A percentile compares a stretch with the other conserved stretches of the same genome.
Evolutionary conservation across 1,140 invertebrate genomes (phyloP).

Genomic region (Platyscapa corneri): DNA sequence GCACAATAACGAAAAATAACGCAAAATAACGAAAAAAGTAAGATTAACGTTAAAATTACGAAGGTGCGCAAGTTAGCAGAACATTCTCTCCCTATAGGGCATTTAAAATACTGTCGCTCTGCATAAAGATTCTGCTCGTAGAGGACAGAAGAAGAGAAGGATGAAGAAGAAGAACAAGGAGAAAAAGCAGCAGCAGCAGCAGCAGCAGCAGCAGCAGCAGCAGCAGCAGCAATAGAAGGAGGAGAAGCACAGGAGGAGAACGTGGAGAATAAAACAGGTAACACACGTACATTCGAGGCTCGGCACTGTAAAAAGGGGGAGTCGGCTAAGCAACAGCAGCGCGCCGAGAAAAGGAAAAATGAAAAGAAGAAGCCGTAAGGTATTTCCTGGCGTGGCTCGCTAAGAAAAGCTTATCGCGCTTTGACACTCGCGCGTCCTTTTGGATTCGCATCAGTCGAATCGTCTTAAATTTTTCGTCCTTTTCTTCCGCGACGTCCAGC

Average conservation of each 20-base stretch:
- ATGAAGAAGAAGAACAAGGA: not conserved
- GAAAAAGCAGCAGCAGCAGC: not conserved
- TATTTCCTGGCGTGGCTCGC: conserved; percentile 14
- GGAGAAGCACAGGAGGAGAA: not conserved
- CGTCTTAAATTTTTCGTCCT: not conserved
- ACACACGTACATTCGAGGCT: not conserved
- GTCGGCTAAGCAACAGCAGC: not conserved
- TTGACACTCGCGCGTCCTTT: not conserved
- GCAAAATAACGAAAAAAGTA: not conserved
- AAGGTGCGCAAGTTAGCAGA: not conserved
- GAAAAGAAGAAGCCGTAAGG: conserved; percentile 26
- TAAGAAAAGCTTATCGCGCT: not conserved
- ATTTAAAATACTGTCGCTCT: not conserved
- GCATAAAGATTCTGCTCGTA: not conserved
- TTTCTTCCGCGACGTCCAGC: not conserved
- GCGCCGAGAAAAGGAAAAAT: conserved; percentile 22
- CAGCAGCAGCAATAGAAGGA: not conserved
- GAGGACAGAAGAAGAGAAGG: not conserved
- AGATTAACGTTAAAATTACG: not conserved
- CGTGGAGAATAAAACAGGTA: not conserved
- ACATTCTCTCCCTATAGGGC: not conserved
- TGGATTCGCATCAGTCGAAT: not conserved
- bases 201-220: too few relatives aligned
- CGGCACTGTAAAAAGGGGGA: not conserved
- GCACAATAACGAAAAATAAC: not conserved